Base-by-base conservation (phyloP, 2,113 vertebrate species). In the Limnothrissa miodon region DNA sequence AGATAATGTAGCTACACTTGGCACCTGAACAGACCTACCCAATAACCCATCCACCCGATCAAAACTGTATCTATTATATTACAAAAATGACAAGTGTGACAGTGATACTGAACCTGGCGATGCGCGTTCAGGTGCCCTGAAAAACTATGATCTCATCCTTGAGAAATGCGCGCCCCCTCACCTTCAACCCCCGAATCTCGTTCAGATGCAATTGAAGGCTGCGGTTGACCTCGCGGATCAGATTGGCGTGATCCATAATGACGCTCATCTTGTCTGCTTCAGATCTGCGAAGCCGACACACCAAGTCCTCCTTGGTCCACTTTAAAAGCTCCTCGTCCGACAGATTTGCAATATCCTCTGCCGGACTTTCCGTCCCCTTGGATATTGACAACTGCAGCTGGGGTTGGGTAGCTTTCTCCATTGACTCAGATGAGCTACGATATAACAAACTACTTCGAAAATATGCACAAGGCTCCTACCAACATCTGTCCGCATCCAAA, bases 241-340 rank as follows among this genome's bases (percentile, higher is more conserved):
- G 96, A 92, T 98, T 98, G 90, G 97, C 97, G 92, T 99, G 98
- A 92, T 99, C 98, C 93, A 99, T 92, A 91, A 99, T 99, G 89
- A 97, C 96, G 94, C 97, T 98, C 96, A 99, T 98, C 94, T 99
- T 99, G 89, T 99, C 97, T 79, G 97, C 96, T 94, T 99, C 97
- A 1, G 97, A 97, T 29, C 96, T 95, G 87, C 98, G 92, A 84
- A 99, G 93, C 90, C 97, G 94, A 90, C 95, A 96, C 90, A 98
- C 94, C 93, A 99, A 94, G 83, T 99, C 97, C 91, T 99, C 97
- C 88, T 98, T 99, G 92, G 95, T 96, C 97, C 97, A 98, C 93
- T 96, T 95, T 51, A 98, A 93, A 91, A 99, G 96, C 85, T 99
- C 97, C 89, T 99, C 97, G 85, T 99, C 97, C 0, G 95, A 93